A percentile compares a stretch with the other conserved stretches of the same genome.
phyloP scores from a whole-genome alignment of 1,140 invertebrate genomes.

The Trichomalopsis sarcophagae region DNA sequence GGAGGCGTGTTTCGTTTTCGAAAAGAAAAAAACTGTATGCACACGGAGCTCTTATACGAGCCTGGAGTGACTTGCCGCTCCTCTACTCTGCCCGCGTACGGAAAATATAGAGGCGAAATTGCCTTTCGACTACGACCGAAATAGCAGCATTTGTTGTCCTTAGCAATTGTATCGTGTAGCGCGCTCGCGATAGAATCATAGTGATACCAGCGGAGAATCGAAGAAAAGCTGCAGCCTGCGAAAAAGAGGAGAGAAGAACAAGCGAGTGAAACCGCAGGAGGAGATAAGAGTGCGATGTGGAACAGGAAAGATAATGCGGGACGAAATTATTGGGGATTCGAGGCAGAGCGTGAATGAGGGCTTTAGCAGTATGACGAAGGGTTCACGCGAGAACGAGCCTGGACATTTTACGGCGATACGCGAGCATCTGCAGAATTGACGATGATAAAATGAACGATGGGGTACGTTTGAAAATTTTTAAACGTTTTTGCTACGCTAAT shows the following conservation, averaged over 20 bases:
- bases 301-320: neutral
- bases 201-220: neutral
- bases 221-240: neutral
- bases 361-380: slow-evolving; percentile 5
- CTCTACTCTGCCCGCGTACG: too few relatives aligned
- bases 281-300: neutral
- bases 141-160: neutral
- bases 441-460: too few relatives aligned
- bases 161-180: neutral
- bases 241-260: slow-evolving; percentile 28
- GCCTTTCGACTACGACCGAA: neutral
- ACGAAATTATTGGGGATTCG: slow-evolving; percentile 32
- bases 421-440: too few relatives aligned
- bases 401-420: too few relatives aligned
- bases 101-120: too few relatives aligned
- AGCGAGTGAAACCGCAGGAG: slow-evolving; percentile 23
- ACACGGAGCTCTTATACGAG: neutral
- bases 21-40: neutral
- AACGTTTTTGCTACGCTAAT: too few relatives aligned
- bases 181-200: slow-evolving; percentile 15
- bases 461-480: too few relatives aligned
- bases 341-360: slow-evolving; percentile 43
- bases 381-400: neutral
- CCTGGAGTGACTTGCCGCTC: neutral
- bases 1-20: neutral